Percentiles rank a stretch among this genome's conserved stretches.
These are phyloP conservation scores for Theretra japonica DNA, from an alignment of 2,888 invertebrate genomes.

Conservation along the genomic window DNA sequence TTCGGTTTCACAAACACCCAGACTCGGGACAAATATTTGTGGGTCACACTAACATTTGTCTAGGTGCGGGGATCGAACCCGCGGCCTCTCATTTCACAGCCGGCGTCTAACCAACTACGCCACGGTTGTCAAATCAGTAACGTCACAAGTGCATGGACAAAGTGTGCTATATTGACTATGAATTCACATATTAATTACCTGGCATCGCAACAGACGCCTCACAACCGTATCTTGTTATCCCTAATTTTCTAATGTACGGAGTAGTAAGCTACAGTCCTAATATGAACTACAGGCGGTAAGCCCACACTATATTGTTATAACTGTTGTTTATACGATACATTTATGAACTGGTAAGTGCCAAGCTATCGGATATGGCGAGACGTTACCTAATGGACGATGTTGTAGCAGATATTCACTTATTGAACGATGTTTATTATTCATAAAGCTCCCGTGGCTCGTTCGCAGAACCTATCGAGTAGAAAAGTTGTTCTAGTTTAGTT, in stretches of 20 bases:
- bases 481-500: constrained; percentile 51
- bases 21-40: too few species aligned
- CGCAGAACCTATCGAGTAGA: constrained; percentile 45
- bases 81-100: too few species aligned
- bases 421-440: constrained; percentile 50
- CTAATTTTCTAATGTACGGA: background rate
- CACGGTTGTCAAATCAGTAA: too few species aligned
- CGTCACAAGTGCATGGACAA: too few species aligned
- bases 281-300: background rate
- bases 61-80: too few species aligned
- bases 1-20: too few species aligned
- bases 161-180: too few species aligned
- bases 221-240: background rate
- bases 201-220: background rate
- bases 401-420: constrained; percentile 35
- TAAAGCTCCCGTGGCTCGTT: constrained; percentile 44
- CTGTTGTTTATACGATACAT: background rate
- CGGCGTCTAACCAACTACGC: too few species aligned
- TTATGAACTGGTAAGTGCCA: background rate
- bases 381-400: constrained; percentile 27
- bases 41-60: too few species aligned
- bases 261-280: background rate
- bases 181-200: too few species aligned
- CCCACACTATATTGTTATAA: background rate
- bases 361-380: background rate